Base-by-base conservation (phyloP, 2,113 vertebrate genomes). In the Cryptotis parvus region DNA sequence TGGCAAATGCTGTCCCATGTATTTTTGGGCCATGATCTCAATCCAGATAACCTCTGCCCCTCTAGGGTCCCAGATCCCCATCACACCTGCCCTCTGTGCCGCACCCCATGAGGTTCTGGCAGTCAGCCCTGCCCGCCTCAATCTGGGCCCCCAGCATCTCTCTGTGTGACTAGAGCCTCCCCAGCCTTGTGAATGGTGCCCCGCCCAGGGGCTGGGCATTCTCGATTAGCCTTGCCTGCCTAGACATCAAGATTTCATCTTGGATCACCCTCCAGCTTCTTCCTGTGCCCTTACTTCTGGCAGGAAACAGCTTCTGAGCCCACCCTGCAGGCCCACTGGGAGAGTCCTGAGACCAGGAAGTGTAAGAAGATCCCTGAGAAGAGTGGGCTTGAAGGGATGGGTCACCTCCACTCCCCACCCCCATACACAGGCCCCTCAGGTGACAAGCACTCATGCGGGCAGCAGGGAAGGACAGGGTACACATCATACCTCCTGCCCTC, bases 21-120 rank as follows among this genome's bases (percentile, higher is more conserved):
- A 35, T 55, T 68, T n/a, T 83, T 68, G 77, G 43, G 61, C 82
- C 87, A 85, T 80, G 78, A 95, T 88, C 79, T 88, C 83, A 86
- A n/a, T 69, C 10, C 76, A 66, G 79, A 92, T 90, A 89, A 94
- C 88, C 95, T 61, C 86, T 58, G 39, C 15, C 79, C 90, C 20
- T 58, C 86, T 31, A 52, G 79, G 52, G 87, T 95, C 75, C 31
- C 26, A 39, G 65, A 22, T 27, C 55, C 29, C 68, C 80, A 10
- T 29, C 63, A 35, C 69, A 35, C 35, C 61, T 52, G 72, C 43
- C 69, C 33, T 69, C 75, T 29, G 55, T 31, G 8, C 45, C 29
- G 66, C 0, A 22, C 26, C 74, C 15, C 3, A 20, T 37, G 2
- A 11, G 10, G 16, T n/a, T 31, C 45, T 82, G n/a, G 7, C 3